A percentile compares a stretch with the other conserved stretches of the same genome.
These are phyloP conservation scores for Lipophrys pholis DNA, from an alignment of 2,113 vertebrate genomes.

Conservation along the genomic window DNA sequence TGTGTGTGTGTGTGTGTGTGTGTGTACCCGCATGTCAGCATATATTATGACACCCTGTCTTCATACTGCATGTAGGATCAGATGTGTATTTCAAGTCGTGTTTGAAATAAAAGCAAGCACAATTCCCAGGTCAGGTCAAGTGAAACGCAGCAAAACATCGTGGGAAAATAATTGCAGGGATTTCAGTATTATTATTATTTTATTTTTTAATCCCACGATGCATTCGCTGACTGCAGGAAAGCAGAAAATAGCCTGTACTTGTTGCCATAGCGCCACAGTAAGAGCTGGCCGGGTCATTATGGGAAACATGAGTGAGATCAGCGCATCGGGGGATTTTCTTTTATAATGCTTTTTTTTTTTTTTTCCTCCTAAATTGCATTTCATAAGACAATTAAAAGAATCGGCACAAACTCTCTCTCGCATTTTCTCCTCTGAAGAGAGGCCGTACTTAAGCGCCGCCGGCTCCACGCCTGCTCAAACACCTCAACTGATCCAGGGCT, in stretches of 20 bases:
- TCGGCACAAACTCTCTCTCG: not conserved
- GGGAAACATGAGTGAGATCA: conserved; percentile 15
- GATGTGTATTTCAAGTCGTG: no score
- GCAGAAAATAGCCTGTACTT: conserved; percentile 37
- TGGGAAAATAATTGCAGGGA: conserved; percentile 13
- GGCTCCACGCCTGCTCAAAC: conserved; percentile 5
- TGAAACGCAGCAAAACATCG: not conserved
- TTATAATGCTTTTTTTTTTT: no score
- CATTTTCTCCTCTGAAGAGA: conserved; percentile 13
- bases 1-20: conserved; percentile 17
- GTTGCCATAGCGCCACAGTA: conserved; percentile 63
- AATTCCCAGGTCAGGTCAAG: not conserved
- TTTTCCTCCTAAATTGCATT: no score
- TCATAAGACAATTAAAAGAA: no score
- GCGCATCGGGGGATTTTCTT: not conserved
- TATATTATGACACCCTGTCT: not conserved
- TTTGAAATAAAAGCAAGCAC: no score
- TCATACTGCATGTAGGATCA: no score
- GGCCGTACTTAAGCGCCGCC: conserved; percentile 8
- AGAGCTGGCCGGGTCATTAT: conserved; percentile 34
- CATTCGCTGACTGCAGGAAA: conserved; percentile 23
- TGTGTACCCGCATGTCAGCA: conserved; percentile 6
- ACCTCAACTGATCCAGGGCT: not conserved
- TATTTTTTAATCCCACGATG: conserved; percentile 1
- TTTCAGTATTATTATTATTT: conserved; percentile 12